Evolutionary conservation across 2,888 invertebrate species (phyloP).

Genomic region (Steinernema scapterisci): DNA sequence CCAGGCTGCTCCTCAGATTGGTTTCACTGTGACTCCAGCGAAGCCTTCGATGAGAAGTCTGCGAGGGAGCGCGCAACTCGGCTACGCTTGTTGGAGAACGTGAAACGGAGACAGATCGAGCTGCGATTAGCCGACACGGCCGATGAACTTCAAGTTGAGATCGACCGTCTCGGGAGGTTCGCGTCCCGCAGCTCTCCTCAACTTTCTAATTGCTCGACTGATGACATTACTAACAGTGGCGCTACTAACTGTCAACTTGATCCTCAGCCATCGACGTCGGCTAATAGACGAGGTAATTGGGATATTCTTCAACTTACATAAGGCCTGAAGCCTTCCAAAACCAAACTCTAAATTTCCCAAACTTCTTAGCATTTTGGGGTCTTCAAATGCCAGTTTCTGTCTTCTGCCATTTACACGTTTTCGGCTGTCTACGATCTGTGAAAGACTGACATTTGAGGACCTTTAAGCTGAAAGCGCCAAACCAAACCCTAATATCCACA

Average conservation of each 20-base stretch:
- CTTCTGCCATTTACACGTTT: too few species aligned
- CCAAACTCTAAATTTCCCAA: neutral
- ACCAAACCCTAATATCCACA: too few species aligned
- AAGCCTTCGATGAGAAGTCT: neutral
- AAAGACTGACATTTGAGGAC: too few species aligned
- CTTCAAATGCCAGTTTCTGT: too few species aligned
- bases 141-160: constrained; percentile 47
- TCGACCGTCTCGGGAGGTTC: constrained; percentile 37
- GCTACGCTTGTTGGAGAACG: constrained; percentile 37
- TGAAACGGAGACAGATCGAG: constrained; percentile 45
- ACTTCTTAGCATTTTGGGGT: too few species aligned
- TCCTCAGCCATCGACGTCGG: neutral
- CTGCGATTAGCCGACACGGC: constrained; percentile 54
- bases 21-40: constrained; percentile 23
- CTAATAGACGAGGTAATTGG: constrained; percentile 21
- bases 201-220: constrained; percentile 29
- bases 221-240: neutral
- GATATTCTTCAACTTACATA: neutral
- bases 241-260: constrained; percentile 20
- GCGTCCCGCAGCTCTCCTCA: constrained; percentile 33
- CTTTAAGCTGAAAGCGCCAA: too few species aligned
- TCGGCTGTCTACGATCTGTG: too few species aligned
- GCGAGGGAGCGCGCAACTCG: constrained; percentile 26
- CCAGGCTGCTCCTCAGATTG: neutral
- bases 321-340: neutral